Evolutionary conservation across 1,140 invertebrate species (phyloP), one percentile per base, ranked within the genome.

Genomic region (Dreissena polymorpha): DNA sequence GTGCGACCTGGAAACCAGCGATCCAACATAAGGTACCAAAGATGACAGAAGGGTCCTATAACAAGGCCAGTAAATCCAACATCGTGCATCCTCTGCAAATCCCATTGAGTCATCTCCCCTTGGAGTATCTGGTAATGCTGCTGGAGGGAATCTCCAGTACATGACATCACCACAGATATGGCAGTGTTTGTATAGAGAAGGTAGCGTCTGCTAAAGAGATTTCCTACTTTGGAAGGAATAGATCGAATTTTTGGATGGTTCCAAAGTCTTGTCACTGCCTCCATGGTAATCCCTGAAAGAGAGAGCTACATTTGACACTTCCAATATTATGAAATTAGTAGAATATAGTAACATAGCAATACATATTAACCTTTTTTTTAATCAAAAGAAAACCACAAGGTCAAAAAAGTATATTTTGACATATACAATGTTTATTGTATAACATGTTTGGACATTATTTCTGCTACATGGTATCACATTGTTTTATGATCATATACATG

Each of bases 111-210:
- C 71, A 92, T 86, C 53, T 90, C 88, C 25, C 89, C 76, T n/a
- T 89, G 91, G 71, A 95, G 93, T 51, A 97, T 95, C 93, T 97
- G 96, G 92, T 97, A 97, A 78, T 95, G 94, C 93, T 98, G 97
- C 93, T 98, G 96, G 29, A 98, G 89, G 23, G 96, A 81, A 93
- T 98, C 97, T 68, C 97, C 97, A 23, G 95, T 83, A 16, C 95
- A 95, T 73, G 97, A 97, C 39, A 98, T 94, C 5, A 93, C 93
- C 79, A 96, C 90, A 6, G 97, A 97, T 91, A 98, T 96, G 7
- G 95, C 94, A n/a, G 97, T 94, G 94, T 98, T 98, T 68, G 97
- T 98, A 76, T 96, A 94, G 13, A 98, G 93, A 68, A 98, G 93
- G 93, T 96, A 89, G 39, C 83, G 82, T 18, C 67, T 64, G 13